Conservation (phyloP, 2,888 invertebrate genomes). For the Allolobophora icterica region DNA sequence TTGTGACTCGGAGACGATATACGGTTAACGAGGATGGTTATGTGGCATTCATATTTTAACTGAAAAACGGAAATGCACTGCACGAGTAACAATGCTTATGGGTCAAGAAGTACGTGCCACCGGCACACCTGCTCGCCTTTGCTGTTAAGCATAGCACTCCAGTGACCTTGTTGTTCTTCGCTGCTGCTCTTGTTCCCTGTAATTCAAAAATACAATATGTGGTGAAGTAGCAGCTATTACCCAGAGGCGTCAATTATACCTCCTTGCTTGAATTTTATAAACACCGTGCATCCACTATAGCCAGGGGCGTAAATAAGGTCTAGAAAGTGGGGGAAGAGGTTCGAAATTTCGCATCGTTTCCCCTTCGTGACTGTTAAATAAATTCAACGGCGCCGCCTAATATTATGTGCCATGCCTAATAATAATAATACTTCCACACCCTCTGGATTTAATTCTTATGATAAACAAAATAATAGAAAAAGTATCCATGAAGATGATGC, state of each 20-base stretch:
- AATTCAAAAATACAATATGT: not conserved
- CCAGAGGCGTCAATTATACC: not conserved
- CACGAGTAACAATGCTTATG: slow-evolving; percentile 38
- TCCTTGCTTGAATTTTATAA: not conserved
- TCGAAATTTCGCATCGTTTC: too few species aligned
- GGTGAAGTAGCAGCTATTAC: not conserved
- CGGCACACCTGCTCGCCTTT: slow-evolving; percentile 87
- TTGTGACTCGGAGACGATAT: not conserved
- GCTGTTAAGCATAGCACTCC: slow-evolving; percentile 87
- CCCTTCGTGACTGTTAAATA: too few species aligned
- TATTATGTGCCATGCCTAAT: too few species aligned
- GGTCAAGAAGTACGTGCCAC: slow-evolving; percentile 84
- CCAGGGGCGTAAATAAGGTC: too few species aligned
- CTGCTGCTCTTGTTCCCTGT: slow-evolving; percentile 83
- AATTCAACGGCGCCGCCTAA: too few species aligned
- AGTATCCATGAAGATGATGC: too few species aligned
- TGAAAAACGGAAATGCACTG: not conserved
- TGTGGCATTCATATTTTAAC: too few species aligned
- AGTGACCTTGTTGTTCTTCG: slow-evolving; percentile 87
- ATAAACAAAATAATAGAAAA: too few species aligned
- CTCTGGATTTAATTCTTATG: too few species aligned
- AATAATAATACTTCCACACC: too few species aligned
- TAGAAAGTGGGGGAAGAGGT: too few species aligned
- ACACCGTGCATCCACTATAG: not conserved
- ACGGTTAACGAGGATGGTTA: not conserved